Conservation (phyloP, 2,113 vertebrate species). For the Lophotis ruficrista region DNA sequence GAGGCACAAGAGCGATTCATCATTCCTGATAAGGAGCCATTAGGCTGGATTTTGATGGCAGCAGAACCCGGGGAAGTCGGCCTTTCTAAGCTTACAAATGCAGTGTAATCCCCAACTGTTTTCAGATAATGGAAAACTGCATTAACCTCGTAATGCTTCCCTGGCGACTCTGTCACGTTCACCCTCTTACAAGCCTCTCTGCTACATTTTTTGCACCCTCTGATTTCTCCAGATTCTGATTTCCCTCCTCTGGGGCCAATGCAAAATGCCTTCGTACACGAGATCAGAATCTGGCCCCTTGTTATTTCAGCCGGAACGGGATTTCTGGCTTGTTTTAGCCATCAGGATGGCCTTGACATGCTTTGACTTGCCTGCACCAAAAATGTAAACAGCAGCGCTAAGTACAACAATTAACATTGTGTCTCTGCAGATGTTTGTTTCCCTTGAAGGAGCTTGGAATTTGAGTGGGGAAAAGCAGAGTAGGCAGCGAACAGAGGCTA, state of each 20-base stretch:
- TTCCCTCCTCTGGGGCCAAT: not conserved
- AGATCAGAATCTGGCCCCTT: not conserved
- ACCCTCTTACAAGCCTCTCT: not conserved
- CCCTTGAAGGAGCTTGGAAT: constrained; percentile 64
- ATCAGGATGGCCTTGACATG: constrained; percentile 43
- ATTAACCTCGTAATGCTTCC: constrained; percentile 41
- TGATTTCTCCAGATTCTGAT: not conserved
- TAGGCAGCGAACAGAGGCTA: constrained; percentile 28
- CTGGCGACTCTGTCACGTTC: not conserved
- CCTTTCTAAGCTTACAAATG: constrained; percentile 54
- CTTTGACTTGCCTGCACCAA: constrained; percentile 56
- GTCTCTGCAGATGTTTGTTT: constrained; percentile 68
- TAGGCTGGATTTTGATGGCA: constrained; percentile 35
- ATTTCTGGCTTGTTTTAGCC: constrained; percentile 61
- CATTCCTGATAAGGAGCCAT: constrained; percentile 64
- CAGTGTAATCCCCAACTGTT: constrained; percentile 51
- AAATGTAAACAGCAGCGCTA: constrained; percentile 68
- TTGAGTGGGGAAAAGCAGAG: constrained; percentile 35
- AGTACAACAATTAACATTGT: constrained; percentile 68
- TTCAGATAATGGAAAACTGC: constrained; percentile 51
- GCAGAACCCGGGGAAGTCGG: not conserved
- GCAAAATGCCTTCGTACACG: not conserved
- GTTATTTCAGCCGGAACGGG: constrained; percentile 39
- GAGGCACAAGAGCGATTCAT: constrained; percentile 47
- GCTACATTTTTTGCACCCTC: constrained; percentile 7